phyloP scores from a whole-genome alignment of 2,888 invertebrate genomes.

The Drosophila bunnanda region DNA sequence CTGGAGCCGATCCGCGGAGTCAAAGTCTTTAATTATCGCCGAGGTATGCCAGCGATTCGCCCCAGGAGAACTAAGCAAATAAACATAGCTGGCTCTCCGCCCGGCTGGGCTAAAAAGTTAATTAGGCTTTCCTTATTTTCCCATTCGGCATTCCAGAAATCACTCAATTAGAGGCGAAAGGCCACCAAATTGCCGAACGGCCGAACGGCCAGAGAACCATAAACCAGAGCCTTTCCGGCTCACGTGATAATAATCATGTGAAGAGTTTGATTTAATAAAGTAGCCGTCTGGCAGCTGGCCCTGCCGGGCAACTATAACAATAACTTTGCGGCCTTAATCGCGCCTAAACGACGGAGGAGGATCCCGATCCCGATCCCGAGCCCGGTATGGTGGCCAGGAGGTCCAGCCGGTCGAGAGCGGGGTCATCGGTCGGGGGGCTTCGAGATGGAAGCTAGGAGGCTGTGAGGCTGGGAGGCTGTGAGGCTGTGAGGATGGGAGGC shows the following conservation, averaged over 20 bases:
- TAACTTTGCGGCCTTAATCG: constrained; percentile 78
- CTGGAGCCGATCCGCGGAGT: constrained; percentile 6
- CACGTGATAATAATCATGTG: constrained; percentile 82
- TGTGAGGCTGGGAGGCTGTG: constrained; percentile 48
- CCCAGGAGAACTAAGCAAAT: constrained; percentile 59
- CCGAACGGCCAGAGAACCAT: constrained; percentile 34
- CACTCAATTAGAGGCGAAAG: constrained; percentile 77
- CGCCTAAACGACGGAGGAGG: constrained; percentile 67
- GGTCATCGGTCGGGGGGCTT: constrained; percentile 20
- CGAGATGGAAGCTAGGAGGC: not conserved
- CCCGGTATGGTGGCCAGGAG: constrained; percentile 17
- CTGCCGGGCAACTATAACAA: constrained; percentile 75
- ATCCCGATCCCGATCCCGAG: not conserved
- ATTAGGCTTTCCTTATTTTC: constrained; percentile 66
- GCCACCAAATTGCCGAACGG: constrained; percentile 54
- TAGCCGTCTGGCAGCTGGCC: constrained; percentile 58
- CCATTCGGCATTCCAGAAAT: constrained; percentile 60
- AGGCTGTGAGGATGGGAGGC: not conserved
- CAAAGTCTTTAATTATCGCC: constrained; percentile 72
- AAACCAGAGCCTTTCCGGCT: constrained; percentile 51
- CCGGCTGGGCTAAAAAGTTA: constrained; percentile 57
- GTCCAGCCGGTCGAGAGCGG: constrained; percentile 15
- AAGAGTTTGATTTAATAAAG: constrained; percentile 81
- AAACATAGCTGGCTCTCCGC: constrained; percentile 54
- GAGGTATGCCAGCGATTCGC: constrained; percentile 73